Evolutionary conservation across 2,888 invertebrate species (phyloP), one percentile per base, ranked within the genome.

Genomic region (Laspeyria flexula): DNA sequence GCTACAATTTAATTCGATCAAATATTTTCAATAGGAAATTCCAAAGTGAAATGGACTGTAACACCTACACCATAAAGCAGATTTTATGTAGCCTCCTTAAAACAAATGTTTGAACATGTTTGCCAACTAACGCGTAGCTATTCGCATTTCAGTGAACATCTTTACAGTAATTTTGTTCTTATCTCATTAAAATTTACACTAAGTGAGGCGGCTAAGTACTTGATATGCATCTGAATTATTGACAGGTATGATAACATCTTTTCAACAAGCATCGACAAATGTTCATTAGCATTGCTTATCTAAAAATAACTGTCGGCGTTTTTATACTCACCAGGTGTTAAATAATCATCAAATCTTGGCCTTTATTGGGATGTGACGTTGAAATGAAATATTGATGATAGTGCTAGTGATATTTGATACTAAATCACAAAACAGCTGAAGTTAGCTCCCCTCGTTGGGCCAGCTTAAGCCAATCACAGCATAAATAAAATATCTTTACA

Each of bases 201-300:
- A 55, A 59, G 48, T 56, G 64, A 43, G 38, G 44, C 55, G 43
- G 60, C 64, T 52, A 56, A 56, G 21, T 39, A 53, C 53, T 33
- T 16, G 65, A 65, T 67, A 68, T 33, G 50, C 34, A 67, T 68
- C 65, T 60, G 18, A 44, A 60, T 59, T 56, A 68, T 54, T 68
- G 65, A 65, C 65, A 64, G 50, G 45, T 35, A 30, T 27, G 68
- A 65, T 68, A 53, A 16, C 25, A 67, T 65, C 65, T 64, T 47
- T 53, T 53, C 39, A 40, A 51, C 47, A 39, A 23, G 18, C 39
- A 68, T 64, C 56, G 27, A 65, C 47, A 59, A 60, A 64, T 46
- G 46, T 53, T 68, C 56, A 64, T 65, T 68, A 65, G 53, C 35
- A 56, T 34, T 52, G 50, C 65, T 56, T 50, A 64, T 67, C 60